Percentiles rank a stretch among this genome's conserved stretches.
phyloP scores from a whole-genome alignment of 2,113 vertebrate genomes.

The Pterocles orientalis region DNA sequence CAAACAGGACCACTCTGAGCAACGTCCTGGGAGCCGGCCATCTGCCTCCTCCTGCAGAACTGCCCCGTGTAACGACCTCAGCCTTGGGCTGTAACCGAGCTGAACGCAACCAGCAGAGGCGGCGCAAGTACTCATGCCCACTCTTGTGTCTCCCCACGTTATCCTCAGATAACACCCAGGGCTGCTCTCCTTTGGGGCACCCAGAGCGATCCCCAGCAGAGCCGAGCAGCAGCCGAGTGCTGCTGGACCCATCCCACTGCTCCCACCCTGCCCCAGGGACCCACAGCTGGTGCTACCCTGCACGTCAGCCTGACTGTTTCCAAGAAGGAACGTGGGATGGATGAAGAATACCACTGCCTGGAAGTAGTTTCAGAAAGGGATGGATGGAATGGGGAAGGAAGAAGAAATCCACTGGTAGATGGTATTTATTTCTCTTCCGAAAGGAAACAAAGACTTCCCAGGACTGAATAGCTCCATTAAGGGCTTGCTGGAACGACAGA shows the following conservation, averaged over 20 bases:
- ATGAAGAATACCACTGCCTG: background rate
- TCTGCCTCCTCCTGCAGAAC: background rate
- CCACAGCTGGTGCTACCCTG: background rate
- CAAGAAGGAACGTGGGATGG: accelerated
- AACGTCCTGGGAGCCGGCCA: background rate
- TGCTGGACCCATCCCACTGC: background rate
- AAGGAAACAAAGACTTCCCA: background rate
- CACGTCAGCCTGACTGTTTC: accelerated
- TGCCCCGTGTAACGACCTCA: accelerated
- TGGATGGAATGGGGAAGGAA: background rate
- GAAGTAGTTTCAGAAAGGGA: background rate
- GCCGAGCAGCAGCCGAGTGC: background rate
- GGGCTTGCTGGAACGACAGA: background rate
- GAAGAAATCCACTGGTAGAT: background rate
- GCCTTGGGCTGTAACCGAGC: background rate
- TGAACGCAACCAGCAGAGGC: background rate
- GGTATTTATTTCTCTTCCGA: background rate
- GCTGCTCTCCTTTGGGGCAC: background rate
- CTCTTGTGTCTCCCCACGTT: accelerated
- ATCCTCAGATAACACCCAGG: too few relatives aligned
- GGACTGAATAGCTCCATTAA: slow-evolving; percentile 9
- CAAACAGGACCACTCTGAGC: accelerated
- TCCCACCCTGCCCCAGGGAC: accelerated
- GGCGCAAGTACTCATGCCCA: too few relatives aligned
- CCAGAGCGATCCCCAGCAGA: background rate